Conservation (phyloP, 2,113 vertebrate species). For the Melanocharis versteri region DNA sequence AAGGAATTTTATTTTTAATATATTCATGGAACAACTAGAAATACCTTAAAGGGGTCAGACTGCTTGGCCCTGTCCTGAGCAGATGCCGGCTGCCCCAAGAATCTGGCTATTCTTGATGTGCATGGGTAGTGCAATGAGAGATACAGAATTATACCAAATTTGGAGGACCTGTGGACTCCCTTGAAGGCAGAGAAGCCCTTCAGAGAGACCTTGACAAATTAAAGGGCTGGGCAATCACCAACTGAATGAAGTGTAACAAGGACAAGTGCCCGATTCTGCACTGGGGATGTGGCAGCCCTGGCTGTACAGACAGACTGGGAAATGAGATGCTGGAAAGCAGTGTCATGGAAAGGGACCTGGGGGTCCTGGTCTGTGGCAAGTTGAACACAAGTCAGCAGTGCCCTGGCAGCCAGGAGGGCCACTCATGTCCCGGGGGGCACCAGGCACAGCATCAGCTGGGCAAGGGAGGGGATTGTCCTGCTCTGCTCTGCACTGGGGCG, state of each 20-base stretch:
- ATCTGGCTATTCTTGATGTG: background rate
- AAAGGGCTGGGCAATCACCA: background rate
- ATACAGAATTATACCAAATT: background rate
- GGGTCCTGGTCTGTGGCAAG: rapidly evolving
- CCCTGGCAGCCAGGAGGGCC: background rate
- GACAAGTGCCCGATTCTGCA: rapidly evolving
- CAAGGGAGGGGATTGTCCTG: background rate
- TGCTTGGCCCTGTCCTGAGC: background rate
- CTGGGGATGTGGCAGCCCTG: background rate
- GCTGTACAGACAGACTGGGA: background rate
- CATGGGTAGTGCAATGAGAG: background rate
- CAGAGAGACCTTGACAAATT: background rate
- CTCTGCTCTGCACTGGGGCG: background rate
- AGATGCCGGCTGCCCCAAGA: background rate
- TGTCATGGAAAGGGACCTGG: background rate
- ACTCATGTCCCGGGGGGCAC: rapidly evolving
- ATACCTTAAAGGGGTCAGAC: background rate
- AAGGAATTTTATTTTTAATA: background rate
- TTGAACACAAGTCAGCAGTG: background rate
- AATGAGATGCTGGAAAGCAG: background rate
- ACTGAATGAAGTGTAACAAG: background rate
- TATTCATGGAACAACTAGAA: background rate
- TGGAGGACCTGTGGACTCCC: background rate
- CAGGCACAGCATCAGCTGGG: background rate
- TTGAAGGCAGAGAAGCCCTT: background rate